Percentiles rank a stretch among this genome's conserved stretches.
Evolutionary conservation across 2,888 invertebrate genomes (phyloP).

Genomic region (Stramonita haemastoma): DNA sequence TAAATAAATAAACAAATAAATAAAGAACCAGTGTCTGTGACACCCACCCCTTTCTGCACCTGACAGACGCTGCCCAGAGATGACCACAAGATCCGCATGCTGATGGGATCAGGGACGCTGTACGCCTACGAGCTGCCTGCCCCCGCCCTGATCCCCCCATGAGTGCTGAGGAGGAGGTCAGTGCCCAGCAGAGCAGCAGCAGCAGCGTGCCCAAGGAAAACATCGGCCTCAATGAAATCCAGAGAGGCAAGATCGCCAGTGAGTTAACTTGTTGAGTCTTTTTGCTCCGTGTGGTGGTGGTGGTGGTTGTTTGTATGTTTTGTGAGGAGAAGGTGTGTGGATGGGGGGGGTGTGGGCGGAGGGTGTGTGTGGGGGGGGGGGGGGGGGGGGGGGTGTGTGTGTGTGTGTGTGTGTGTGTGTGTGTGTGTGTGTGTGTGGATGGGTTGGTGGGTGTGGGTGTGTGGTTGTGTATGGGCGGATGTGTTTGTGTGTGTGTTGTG

Average conservation of each 20-base stretch:
- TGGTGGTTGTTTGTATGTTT: no score
- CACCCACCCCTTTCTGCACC: background rate
- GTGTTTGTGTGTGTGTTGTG: slow-evolving; percentile 1
- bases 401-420: background rate
- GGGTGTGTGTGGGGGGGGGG: no score
- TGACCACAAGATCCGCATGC: slow-evolving; percentile 77
- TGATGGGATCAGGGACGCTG: slow-evolving; percentile 77
- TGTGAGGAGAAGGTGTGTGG: background rate
- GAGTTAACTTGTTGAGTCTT: slow-evolving; percentile 17
- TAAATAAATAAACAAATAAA: no score
- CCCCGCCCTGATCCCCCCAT: slow-evolving; percentile 67
- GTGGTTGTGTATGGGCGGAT: background rate
- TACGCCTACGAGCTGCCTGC: slow-evolving; percentile 85
- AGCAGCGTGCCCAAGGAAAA: slow-evolving; percentile 50
- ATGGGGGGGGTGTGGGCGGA: background rate
- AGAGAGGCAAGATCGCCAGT: slow-evolving; percentile 58
- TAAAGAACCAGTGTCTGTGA: no score
- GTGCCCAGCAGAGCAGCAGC: background rate
- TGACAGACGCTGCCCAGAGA: slow-evolving; percentile 78
- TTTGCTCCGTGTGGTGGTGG: background rate
- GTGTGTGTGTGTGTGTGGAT: background rate
- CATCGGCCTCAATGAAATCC: slow-evolving; percentile 68
- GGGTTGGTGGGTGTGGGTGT: background rate
- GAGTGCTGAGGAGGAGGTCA: slow-evolving; percentile 62
- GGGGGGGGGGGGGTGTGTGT: background rate